Conservation (phyloP, 2,888 invertebrate species). For the Tenthredo notha region DNA sequence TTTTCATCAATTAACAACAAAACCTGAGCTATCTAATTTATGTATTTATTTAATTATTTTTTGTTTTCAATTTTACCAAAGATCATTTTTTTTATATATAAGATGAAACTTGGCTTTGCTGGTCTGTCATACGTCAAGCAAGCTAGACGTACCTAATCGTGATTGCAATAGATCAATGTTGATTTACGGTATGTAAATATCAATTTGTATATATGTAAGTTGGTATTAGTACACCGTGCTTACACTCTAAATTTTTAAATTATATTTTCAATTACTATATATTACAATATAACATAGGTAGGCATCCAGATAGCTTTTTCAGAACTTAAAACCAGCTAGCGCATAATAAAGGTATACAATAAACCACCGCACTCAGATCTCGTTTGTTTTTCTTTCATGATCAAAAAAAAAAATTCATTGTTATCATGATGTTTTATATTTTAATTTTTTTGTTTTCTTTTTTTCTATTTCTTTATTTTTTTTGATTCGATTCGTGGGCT, state of each 20-base stretch:
- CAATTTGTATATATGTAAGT: conserved; percentile 58
- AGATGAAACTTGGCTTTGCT: conserved; percentile 15
- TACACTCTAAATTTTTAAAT: conserved; percentile 53
- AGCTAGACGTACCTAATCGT: conserved; percentile 47
- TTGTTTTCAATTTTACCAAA: background rate
- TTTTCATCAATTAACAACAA: background rate
- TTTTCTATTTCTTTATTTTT: background rate
- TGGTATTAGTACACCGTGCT: conserved; percentile 53
- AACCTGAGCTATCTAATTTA: background rate
- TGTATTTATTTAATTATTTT: background rate
- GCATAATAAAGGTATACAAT: conserved; percentile 5
- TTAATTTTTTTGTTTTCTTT: background rate
- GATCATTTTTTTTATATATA: background rate
- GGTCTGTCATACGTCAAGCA: conserved; percentile 24
- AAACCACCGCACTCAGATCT: conserved; percentile 35
- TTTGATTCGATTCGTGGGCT: conserved; percentile 21
- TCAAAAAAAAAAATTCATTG: background rate
- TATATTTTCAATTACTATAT: background rate
- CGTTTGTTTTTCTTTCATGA: background rate
- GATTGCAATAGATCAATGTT: conserved; percentile 53
- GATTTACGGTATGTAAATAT: conserved; percentile 60
- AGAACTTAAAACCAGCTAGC: conserved; percentile 35
- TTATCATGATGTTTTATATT: background rate
- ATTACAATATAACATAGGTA: conserved; percentile 42
- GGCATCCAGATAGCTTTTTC: conserved; percentile 41